Percentiles rank a stretch among this genome's conserved stretches.
phyloP scores from a whole-genome alignment of 2,113 vertebrate species.

The Eolophus roseicapilla region DNA sequence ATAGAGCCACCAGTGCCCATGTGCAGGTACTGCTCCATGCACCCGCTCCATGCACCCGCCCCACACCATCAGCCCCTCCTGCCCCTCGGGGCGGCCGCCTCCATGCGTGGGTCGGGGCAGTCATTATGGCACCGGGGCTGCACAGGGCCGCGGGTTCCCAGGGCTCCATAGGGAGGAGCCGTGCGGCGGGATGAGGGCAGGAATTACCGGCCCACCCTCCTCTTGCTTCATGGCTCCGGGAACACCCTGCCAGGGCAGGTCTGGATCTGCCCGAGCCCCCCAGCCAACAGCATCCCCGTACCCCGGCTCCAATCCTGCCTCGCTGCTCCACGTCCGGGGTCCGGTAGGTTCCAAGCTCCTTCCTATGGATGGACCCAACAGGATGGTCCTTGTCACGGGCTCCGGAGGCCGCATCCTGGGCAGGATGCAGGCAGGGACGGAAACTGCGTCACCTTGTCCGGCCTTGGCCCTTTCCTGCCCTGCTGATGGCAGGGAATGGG shows the following conservation, averaged over 20 bases:
- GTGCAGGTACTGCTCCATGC: background rate
- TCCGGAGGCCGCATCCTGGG: rapidly evolving
- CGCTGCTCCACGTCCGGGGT: rapidly evolving
- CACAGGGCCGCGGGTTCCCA: background rate
- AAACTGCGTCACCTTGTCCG: background rate
- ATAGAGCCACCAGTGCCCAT: rapidly evolving
- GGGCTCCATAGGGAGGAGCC: background rate
- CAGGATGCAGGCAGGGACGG: background rate
- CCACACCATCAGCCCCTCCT: background rate
- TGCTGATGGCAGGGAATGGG: rapidly evolving
- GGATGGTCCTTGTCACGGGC: background rate
- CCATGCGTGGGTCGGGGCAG: background rate
- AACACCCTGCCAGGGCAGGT: background rate
- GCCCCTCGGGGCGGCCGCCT: background rate
- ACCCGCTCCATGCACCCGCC: background rate
- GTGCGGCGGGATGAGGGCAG: background rate
- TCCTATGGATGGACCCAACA: background rate
- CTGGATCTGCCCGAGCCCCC: background rate
- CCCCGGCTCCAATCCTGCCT: background rate
- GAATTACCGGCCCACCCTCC: conserved; percentile 16
- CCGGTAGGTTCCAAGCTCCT: background rate
- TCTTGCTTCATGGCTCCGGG: background rate
- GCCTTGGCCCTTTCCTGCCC: conserved; percentile 4
- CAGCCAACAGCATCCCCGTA: too few species aligned
- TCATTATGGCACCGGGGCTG: background rate